Base-by-base conservation (phyloP, 1,140 invertebrate genomes). In the Myzus persicae region DNA sequence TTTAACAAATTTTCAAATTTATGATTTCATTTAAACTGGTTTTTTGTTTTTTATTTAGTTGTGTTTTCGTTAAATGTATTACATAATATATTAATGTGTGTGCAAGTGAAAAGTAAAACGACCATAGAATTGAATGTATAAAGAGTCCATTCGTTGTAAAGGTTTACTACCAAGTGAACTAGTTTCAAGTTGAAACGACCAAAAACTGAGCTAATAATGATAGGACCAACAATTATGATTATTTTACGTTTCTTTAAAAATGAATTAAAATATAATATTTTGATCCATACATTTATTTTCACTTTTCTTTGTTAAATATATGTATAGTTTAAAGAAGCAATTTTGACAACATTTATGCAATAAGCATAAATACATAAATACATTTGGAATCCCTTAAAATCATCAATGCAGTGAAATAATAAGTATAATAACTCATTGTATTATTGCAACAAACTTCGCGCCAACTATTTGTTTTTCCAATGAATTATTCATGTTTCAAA, bases 371-470 rank as follows among this genome's bases (percentile, higher is more conserved):
- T 36, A n/a, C 31, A n/a, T 76, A 48, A 48, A 76, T n/a, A 36
- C 14, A 76, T n/a, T n/a, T n/a, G 36, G 14, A 24, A n/a, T 9
- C n/a, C 26, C 31, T 76, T 76, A 76, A 76, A 76, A n/a, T 76
- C 5, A 14, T 76, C 59, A n/a, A 18, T n/a, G 4, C 7, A 18
- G 31, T n/a, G 59, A 76, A 76, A 76, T n/a, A n/a, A n/a, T 36
- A 76, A 76, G 59, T 76, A n/a, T 76, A n/a, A 76, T 76, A 76
- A 76, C 31, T 76, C 59, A n/a, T 76, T 76, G 59, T n/a, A 76
- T 76, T 76, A 76, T 76, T 76, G 59, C 14, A n/a, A 76, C 59
- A n/a, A 76, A 76, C 31, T 76, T 76, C 36, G 59, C 14, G 14
- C n/a, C 31, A 76, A 76, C 31, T 76, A 76, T 76, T 76, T n/a